Conservation (phyloP, 2,113 vertebrate species). For the Tachycineta bicolor region DNA sequence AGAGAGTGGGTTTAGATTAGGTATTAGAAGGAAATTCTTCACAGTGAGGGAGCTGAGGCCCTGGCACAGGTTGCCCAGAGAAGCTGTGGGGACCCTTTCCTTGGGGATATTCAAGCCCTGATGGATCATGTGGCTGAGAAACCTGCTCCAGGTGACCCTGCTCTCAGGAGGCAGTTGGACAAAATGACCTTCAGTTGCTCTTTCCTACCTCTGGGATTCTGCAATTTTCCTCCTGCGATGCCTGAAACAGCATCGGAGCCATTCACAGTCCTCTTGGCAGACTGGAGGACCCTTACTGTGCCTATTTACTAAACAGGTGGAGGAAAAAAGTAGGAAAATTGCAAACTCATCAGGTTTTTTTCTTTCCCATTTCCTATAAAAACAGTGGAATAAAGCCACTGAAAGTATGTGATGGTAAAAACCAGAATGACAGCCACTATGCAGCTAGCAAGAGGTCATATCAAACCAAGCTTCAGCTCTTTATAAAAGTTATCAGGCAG, state of each 20-base stretch:
- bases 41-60: neutral
- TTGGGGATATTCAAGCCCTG: neutral
- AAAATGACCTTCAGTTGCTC: neutral
- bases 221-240: neutral
- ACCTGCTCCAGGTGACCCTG: neutral
- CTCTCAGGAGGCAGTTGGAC: neutral
- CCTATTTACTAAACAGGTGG: neutral
- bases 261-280: neutral
- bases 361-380: neutral
- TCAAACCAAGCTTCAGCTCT: neutral
- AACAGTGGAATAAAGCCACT: neutral
- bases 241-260: neutral
- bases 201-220: neutral
- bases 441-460: neutral
- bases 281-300: neutral
- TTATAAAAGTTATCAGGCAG: neutral
- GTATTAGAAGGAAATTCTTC: neutral
- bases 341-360: neutral
- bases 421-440: neutral
- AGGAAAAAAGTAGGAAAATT: neutral
- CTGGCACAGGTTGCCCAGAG: neutral
- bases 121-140: neutral
- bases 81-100: neutral
- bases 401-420: neutral
- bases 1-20: neutral